Evolutionary conservation across 2,888 invertebrate species (phyloP), one percentile per base, ranked within the genome.

Genomic region (Muscina levida): DNA sequence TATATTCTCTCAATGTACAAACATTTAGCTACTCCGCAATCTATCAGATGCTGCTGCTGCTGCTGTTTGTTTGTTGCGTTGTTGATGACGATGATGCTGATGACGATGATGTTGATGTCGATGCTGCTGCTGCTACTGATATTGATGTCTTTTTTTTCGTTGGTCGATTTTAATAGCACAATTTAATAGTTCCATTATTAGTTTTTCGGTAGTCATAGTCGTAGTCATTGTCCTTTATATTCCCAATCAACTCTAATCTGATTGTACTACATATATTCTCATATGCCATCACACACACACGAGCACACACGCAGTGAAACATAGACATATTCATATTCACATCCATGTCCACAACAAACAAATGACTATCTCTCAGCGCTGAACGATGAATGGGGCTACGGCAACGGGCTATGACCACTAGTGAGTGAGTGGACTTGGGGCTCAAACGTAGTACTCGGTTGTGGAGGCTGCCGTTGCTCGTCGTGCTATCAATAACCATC

Each of bases 131-230:
- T 26, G 56, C 1, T 56, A n/a, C 1, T 56, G 59, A 11, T 62
- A 39, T 19, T 11, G 62, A 22, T 62, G 39, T 62, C 22, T 39
- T 51, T 17, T 2, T 51, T 79, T 76, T 67, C 75, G 71, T 77
- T 81, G 77, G 71, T 72, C 74, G 74, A 19, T 62, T 72, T 77
- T 75, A 77, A 81, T 74, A 77, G 77, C 71, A 68, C 62, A 74
- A 77, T 81, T 77, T 81, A 81, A 81, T 75, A 81, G 81, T 77
- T 77, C 48, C 80, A 81, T 77, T 81, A 81, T 81, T 77, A 77
- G 72, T 62, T 62, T 62, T 62, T 62, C 62, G 62, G 62, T 62
- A n/a, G 39, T 44, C 13, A 13, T 75, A 48, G 62, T n/a, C n/a
- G n/a, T 77, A 77, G 74, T 77, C 77, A 81, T 74, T 81, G 77